Evolutionary conservation across 2,113 vertebrate species (phyloP).

Genomic region (Oryzias javanicus): DNA sequence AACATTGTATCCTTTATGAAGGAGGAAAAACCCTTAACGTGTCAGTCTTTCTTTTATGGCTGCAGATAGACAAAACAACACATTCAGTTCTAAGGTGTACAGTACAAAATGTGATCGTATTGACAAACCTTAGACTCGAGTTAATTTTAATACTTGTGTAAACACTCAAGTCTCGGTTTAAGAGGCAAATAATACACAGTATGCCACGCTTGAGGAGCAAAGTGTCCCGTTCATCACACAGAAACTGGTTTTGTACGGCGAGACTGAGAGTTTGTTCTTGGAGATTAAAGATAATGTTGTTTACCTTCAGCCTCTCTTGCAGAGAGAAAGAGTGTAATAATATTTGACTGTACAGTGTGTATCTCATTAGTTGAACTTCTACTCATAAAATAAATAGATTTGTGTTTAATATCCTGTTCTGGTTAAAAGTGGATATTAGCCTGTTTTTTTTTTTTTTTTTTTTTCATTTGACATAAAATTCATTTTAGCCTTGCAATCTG

Average conservation of each 20-base stretch:
- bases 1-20: background rate
- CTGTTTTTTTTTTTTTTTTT: too few species aligned
- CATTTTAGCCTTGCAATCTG: too few species aligned
- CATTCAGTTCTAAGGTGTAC: background rate
- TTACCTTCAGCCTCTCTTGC: conserved; percentile 26
- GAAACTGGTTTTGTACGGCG: conserved; percentile 17
- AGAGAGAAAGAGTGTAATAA: conserved; percentile 14
- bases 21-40: background rate
- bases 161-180: conserved; percentile 31
- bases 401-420: too few species aligned
- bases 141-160: conserved; percentile 25
- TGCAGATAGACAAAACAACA: conserved; percentile 15
- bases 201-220: conserved; percentile 5
- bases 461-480: too few species aligned
- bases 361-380: too few species aligned
- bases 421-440: too few species aligned
- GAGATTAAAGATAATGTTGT: conserved; percentile 33
- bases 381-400: too few species aligned
- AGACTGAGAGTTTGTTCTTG: conserved; percentile 30
- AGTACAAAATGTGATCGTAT: conserved; percentile 23
- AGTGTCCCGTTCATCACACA: conserved; percentile 4
- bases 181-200: background rate
- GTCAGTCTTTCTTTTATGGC: conserved; percentile 2
- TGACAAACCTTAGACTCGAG: conserved; percentile 3
- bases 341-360: conserved; percentile 4